A percentile compares a stretch with the other conserved stretches of the same genome.
Evolutionary conservation across 92 coral and sea anemone species (phyloP).

Genomic region (Pocillopora meandrina): DNA sequence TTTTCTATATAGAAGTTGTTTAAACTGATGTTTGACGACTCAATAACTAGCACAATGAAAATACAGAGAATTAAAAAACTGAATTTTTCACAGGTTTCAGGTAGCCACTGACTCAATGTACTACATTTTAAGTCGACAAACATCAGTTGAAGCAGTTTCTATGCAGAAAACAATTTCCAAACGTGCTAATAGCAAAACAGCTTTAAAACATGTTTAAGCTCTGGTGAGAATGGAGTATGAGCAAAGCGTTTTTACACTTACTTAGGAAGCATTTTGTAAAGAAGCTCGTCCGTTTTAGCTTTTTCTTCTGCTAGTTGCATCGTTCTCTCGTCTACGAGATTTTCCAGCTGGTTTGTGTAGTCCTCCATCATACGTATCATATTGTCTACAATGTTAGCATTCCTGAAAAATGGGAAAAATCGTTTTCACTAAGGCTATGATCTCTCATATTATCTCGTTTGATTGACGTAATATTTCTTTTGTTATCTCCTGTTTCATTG

Average conservation of each 20-base stretch:
- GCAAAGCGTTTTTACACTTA: not conserved
- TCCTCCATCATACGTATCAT: conserved; percentile 85
- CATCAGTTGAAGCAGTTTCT: too few relatives aligned
- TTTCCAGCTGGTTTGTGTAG: conserved; percentile 78
- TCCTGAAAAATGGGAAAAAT: not conserved
- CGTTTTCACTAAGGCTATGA: too few relatives aligned
- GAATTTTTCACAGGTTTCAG: too few relatives aligned
- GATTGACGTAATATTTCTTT: not conserved
- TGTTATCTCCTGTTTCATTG: not conserved
- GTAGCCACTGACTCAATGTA: too few relatives aligned
- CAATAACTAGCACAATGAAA: too few relatives aligned
- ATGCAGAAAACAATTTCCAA: too few relatives aligned
- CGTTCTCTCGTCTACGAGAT: conserved; percentile 77
- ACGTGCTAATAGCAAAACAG: not conserved
- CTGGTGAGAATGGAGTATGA: not conserved
- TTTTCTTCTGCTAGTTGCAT: conserved; percentile 78
- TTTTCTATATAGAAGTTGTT: too few relatives aligned
- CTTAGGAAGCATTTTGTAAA: conserved; percentile 86
- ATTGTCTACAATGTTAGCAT: conserved; percentile 70
- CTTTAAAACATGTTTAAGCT: not conserved
- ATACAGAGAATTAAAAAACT: too few relatives aligned
- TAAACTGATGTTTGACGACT: too few relatives aligned
- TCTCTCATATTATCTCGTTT: too few relatives aligned
- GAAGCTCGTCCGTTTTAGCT: conserved; percentile 77
- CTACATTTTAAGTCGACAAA: too few relatives aligned